Base-by-base conservation (phyloP, 2,113 vertebrate genomes). In the Gymnobelideus leadbeateri region DNA sequence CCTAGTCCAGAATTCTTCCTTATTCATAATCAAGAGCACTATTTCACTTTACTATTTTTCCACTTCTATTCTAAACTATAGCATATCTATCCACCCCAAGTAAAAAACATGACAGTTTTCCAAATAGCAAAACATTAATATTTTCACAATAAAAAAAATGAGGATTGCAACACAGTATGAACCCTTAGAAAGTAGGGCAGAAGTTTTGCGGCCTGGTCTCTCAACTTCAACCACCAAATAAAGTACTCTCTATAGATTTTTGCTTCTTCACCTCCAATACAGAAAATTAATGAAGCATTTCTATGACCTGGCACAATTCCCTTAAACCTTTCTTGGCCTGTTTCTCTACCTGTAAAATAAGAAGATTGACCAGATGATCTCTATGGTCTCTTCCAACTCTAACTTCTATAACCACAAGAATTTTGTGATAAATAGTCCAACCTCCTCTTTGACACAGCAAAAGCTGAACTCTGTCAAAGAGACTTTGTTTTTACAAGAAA, bases 101-200 rank as follows among this genome's bases (percentile, higher is more conserved):
- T 21, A 93, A 94, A 95, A 95, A 28, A 92, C 47, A 91, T 4
- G 92, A 53, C 26, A 93, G n/a, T 91, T 12, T 61, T 96, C 92
- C 51, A 91, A 93, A 96, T 91, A 31, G n/a, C 53, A 95, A 95
- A 3, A 92, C 25, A 96, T 21, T 91, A 94, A n/a, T 61, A 92
- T 94, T 94, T 95, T 91, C 43, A 93, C 84, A 93, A 95, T 94
- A 95, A 37, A n/a, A 89, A 55, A 96, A 93, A 54, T 10, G 92
- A 46, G 23, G 68, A n/a, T 24, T 68, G 93, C 2, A 43, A 23
- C 84, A 77, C 89, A 94, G 94, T 53, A 91, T 93, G 91, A 94
- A 12, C n/a, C 6, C 84, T 84, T 21, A 93, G 46, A 50, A 93
- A 91, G 91, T 68, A 28, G n/a, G 28, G n/a, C 31, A n/a, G 37